Percentiles rank a stretch among this genome's conserved stretches.
phyloP scores from a whole-genome alignment of 2,113 vertebrate genomes.

The Phyllostomus hastatus region DNA sequence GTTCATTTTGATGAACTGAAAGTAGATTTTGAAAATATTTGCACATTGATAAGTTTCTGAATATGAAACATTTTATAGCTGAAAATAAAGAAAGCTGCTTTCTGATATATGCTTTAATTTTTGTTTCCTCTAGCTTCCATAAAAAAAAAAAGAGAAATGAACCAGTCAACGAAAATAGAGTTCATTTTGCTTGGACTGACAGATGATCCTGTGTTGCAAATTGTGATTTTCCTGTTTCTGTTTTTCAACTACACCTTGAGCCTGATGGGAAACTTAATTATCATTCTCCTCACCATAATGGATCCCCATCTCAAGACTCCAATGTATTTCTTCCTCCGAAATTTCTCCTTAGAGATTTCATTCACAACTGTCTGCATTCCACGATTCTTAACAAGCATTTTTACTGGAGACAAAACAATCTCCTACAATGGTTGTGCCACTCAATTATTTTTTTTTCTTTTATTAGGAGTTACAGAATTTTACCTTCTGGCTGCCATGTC shows the following conservation, averaged over 20 bases:
- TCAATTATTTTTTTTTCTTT: constrained; percentile 53
- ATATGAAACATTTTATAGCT: not conserved
- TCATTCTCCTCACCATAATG: constrained; percentile 39
- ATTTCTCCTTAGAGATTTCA: constrained; percentile 58
- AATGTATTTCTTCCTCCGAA: constrained; percentile 60
- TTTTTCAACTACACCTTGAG: constrained; percentile 40
- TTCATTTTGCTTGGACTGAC: constrained; percentile 51
- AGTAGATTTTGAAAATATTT: not conserved
- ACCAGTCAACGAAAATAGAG: not conserved
- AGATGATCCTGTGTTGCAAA: constrained; percentile 37
- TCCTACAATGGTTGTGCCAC: constrained; percentile 18
- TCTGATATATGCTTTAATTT: not conserved
- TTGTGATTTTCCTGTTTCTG: constrained; percentile 47
- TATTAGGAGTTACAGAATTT: constrained; percentile 41
- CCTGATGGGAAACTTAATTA: not conserved
- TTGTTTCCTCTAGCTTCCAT: not conserved
- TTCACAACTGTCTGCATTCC: constrained; percentile 41
- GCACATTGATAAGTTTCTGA: not conserved
- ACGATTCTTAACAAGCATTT: constrained; percentile 27
- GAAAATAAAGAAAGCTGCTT: not conserved
- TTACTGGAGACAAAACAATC: constrained; percentile 54
- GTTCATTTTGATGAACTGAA: not conserved
- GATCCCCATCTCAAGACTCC: constrained; percentile 43
- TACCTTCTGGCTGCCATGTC: constrained; percentile 52
- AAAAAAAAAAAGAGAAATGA: constrained; percentile 30